A percentile compares a stretch with the other conserved stretches of the same genome.
Evolutionary conservation across 2,797 vertebrate species (phyloP).

Genomic region (Denticeps clupeoides): DNA sequence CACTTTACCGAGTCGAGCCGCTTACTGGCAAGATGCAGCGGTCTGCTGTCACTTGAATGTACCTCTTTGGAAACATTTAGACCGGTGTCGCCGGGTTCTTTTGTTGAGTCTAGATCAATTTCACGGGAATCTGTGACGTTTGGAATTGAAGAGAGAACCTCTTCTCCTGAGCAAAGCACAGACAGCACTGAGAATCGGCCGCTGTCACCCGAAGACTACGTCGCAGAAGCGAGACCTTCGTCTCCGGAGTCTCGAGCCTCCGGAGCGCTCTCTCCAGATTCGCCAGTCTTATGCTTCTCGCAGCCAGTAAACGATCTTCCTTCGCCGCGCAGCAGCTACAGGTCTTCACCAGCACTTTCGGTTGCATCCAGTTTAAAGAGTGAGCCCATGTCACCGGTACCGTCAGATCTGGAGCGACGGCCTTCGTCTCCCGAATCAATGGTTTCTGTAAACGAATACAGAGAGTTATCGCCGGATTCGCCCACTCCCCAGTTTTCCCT

Average conservation of each 20-base stretch:
- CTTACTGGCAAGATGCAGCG: neutral
- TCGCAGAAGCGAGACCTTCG: slow-evolving; percentile 11
- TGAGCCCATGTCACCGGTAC: slow-evolving; percentile 13
- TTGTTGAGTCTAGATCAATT: slow-evolving; percentile 30
- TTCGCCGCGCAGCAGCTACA: neutral
- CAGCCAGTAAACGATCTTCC: slow-evolving; percentile 22
- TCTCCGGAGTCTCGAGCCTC: slow-evolving; percentile 25
- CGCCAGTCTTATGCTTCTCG: slow-evolving; percentile 29
- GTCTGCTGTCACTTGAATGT: slow-evolving; percentile 29
- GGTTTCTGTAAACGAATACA: slow-evolving; percentile 25
- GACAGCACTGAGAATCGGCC: slow-evolving; percentile 17
- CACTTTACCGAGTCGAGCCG: slow-evolving; percentile 4
- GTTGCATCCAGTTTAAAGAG: slow-evolving; percentile 21
- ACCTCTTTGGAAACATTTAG: slow-evolving; percentile 48
- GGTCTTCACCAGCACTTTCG: slow-evolving; percentile 18
- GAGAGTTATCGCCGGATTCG: slow-evolving; percentile 38
- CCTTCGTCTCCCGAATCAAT: slow-evolving; percentile 26
- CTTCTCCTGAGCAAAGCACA: slow-evolving; percentile 28
- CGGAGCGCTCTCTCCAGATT: slow-evolving; percentile 34
- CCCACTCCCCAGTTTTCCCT: slow-evolving; percentile 38
- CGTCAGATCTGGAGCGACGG: slow-evolving; percentile 12
- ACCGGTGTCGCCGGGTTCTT: slow-evolving; percentile 35
- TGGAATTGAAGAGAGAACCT: slow-evolving; percentile 38
- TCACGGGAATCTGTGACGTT: slow-evolving; percentile 31
- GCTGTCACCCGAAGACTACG: slow-evolving; percentile 17